Evolutionary conservation across 30 jellyfish, hydroid and myxozoan genomes (phyloP).

Genomic region (Catostylus mosaicus): DNA sequence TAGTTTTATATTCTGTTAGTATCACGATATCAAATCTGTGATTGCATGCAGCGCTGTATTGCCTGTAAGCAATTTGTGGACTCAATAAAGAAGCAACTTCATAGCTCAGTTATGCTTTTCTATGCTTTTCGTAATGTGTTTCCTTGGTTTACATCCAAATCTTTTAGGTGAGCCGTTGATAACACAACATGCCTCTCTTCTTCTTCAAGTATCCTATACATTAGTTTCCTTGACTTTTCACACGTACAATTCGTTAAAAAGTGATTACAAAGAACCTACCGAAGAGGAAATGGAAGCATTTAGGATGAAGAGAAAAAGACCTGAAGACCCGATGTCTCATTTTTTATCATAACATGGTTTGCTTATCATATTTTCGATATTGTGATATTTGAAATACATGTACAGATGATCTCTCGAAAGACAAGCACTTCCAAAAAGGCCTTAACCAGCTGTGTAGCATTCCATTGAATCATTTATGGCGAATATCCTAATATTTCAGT

Average conservation of each 20-base stretch:
- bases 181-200: no score
- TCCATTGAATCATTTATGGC: not conserved
- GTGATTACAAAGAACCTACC: conserved; percentile 85
- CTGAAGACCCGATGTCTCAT: conserved; percentile 97
- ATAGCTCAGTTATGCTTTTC: no score
- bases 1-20: no score
- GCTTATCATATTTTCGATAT: not conserved
- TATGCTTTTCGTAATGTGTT: no score
- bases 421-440: not conserved
- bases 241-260: conserved; percentile 86
- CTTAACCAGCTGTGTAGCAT: not conserved
- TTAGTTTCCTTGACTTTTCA: conserved; percentile 44
- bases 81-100: no score
- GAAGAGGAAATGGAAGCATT: conserved; percentile 97
- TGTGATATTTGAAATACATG: not conserved
- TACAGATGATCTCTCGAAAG: not conserved
- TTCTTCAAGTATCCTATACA: no score
- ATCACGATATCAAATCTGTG: no score
- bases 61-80: no score
- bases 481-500: no score
- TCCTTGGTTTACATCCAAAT: no score
- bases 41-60: no score
- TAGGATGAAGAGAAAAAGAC: conserved; percentile 84
- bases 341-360: conserved; percentile 6
- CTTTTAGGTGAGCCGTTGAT: no score